These are phyloP conservation scores for Dioctria linearis DNA, from an alignment of 2,888 invertebrate genomes.

Conservation along the genomic window DNA sequence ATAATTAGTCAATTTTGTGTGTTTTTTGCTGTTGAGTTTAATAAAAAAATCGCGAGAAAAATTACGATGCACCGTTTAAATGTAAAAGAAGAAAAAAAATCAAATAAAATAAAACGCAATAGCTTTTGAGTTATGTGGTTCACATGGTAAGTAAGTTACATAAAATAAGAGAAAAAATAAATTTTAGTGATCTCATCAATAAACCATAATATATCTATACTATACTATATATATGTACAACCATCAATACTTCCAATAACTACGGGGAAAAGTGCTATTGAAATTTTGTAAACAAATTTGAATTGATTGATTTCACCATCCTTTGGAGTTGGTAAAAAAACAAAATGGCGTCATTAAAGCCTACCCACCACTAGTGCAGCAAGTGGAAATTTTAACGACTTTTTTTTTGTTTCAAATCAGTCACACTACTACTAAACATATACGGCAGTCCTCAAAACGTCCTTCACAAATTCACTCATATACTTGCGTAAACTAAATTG, in stretches of 20 bases:
- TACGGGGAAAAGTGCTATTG: neutral
- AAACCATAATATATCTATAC: neutral
- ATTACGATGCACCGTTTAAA: neutral
- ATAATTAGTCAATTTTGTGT: neutral
- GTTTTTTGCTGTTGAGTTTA: neutral
- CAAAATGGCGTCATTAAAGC: slow-evolving; percentile 2
- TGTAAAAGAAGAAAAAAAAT: too few species aligned
- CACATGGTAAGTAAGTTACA: neutral
- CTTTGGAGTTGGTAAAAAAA: neutral
- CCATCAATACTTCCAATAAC: too few species aligned
- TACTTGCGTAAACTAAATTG: too few species aligned
- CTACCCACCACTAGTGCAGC: neutral
- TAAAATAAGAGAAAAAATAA: neutral
- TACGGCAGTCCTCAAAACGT: too few species aligned
- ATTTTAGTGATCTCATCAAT: slow-evolving; percentile 2
- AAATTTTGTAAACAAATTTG: neutral
- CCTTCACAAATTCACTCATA: too few species aligned
- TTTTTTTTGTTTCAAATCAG: too few species aligned
- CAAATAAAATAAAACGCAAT: too few species aligned
- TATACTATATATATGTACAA: too few species aligned
- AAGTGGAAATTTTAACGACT: neutral
- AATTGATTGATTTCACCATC: neutral
- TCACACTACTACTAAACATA: too few species aligned
- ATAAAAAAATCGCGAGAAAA: neutral
- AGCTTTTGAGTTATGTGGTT: too few species aligned